Evolutionary conservation across 1,140 invertebrate genomes (phyloP).

Genomic region (Meloidogyne floridensis): DNA sequence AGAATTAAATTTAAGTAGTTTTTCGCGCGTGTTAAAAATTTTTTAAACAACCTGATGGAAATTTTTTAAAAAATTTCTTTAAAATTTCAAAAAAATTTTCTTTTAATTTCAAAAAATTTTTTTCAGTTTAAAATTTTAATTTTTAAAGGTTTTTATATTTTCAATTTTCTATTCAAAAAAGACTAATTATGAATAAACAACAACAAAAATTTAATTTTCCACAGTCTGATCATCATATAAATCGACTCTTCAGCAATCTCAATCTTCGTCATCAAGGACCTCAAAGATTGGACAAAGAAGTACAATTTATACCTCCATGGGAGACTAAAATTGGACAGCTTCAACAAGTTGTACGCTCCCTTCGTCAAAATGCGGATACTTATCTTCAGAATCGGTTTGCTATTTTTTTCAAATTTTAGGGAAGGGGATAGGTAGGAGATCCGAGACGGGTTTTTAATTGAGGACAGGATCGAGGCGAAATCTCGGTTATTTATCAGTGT

Average conservation of each 20-base stretch:
- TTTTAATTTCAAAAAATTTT: too few species aligned
- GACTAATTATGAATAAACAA: background rate
- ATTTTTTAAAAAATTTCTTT: too few species aligned
- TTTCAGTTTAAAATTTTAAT: too few species aligned
- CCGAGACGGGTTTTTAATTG: too few species aligned
- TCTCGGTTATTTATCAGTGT: too few species aligned
- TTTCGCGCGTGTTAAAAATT: too few species aligned
- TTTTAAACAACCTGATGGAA: too few species aligned
- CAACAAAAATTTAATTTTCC: background rate
- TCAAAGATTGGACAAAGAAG: background rate
- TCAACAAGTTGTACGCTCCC: conserved; percentile 16
- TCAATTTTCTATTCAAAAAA: background rate
- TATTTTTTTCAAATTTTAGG: background rate
- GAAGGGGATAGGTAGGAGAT: too few species aligned
- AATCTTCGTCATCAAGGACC: background rate
- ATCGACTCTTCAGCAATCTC: background rate
- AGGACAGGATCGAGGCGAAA: too few species aligned
- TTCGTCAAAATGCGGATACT: conserved; percentile 11
- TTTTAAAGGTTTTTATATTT: background rate
- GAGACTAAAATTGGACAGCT: conserved; percentile 30
- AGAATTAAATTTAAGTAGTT: too few species aligned
- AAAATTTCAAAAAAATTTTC: too few species aligned
- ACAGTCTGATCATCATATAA: background rate
- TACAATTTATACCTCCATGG: conserved; percentile 27
- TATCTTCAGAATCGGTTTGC: conserved; percentile 22